Conservation (phyloP, 2,113 vertebrate genomes). For the Pelecanus crispus region DNA sequence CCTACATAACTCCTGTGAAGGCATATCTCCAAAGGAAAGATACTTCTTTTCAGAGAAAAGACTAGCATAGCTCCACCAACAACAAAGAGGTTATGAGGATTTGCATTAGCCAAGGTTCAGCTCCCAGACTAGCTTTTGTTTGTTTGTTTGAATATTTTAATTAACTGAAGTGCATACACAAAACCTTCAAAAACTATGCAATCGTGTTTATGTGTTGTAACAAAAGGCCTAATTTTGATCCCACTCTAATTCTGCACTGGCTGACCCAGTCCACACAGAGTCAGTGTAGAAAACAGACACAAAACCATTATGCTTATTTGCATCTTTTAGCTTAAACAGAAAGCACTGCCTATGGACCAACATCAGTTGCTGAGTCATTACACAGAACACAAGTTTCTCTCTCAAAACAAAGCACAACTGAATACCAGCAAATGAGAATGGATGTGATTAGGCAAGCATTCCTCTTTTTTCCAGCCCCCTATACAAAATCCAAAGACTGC, state of each 20-base stretch:
- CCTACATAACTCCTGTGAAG: not conserved
- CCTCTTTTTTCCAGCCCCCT: not conserved
- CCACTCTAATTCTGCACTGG: not conserved
- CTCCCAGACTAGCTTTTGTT: not conserved
- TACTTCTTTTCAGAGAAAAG: not conserved
- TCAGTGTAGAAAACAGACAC: not conserved
- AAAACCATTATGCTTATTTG: not conserved
- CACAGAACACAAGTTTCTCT: not conserved
- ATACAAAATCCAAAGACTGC: not conserved
- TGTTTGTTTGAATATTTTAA: constrained; percentile 30
- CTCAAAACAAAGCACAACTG: not conserved
- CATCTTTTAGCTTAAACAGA: not conserved
- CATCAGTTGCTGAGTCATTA: not conserved
- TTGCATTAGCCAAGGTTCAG: not conserved
- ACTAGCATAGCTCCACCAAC: not conserved
- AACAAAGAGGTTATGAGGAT: not conserved
- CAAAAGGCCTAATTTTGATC: constrained; percentile 28
- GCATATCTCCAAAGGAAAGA: not conserved
- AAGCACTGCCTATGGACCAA: not conserved
- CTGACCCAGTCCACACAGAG: not conserved
- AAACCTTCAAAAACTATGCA: not conserved
- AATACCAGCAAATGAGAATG: not conserved
- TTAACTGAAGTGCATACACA: not conserved
- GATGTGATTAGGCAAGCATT: not conserved
- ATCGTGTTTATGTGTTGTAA: not conserved